phyloP scores from a whole-genome alignment of 1,140 invertebrate genomes.

The Lithobius niger region DNA sequence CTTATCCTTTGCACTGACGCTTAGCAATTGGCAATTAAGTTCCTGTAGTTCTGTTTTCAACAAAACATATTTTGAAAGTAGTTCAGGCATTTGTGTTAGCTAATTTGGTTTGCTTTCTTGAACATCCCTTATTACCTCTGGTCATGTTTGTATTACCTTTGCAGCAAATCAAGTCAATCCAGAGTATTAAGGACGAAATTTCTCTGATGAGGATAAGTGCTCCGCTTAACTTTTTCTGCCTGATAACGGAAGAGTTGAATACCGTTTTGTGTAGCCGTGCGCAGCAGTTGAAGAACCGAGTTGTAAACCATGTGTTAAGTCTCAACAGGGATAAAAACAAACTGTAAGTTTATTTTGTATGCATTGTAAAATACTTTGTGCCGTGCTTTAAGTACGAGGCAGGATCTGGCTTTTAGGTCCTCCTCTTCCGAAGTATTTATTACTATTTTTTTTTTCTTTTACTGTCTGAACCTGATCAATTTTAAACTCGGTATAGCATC shows the following conservation, averaged over 20 bases:
- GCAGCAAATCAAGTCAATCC: constrained; percentile 3
- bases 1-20: too few relatives aligned
- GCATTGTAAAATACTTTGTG: constrained; percentile 13
- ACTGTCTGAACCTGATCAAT: too few relatives aligned
- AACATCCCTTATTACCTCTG: too few relatives aligned
- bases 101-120: too few relatives aligned
- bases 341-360: constrained; percentile 35
- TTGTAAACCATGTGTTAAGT: constrained; percentile 61
- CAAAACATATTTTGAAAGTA: too few relatives aligned
- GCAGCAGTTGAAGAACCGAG: constrained; percentile 47
- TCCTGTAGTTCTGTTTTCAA: too few relatives aligned
- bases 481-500: too few relatives aligned
- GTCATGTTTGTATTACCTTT: too few relatives aligned
- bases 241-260: constrained; percentile 37
- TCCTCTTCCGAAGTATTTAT: neutral
- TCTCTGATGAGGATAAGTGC: constrained; percentile 58
- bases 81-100: too few relatives aligned
- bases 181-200: constrained; percentile 34
- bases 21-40: too few relatives aligned
- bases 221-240: constrained; percentile 54
- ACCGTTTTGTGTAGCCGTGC: constrained; percentile 35
- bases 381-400: too few relatives aligned
- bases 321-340: constrained; percentile 61
- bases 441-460: neutral
- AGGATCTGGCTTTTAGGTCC: too few relatives aligned